Evolutionary conservation across 1,140 invertebrate genomes (phyloP).

Genomic region (Araneus ventricosus): DNA sequence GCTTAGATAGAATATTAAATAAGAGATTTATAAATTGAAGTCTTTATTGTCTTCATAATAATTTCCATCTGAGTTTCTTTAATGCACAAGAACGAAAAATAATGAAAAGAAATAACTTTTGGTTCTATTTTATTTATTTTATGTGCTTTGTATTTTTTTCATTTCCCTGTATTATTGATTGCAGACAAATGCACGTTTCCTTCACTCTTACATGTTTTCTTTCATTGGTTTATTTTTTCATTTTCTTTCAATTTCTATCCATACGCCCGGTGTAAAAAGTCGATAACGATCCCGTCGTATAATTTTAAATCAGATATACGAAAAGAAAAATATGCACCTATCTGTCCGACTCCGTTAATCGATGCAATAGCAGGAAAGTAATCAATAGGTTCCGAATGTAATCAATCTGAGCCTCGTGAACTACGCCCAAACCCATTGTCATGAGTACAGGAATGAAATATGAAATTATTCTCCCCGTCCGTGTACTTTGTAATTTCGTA

Average conservation of each 20-base stretch:
- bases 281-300: neutral
- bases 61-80: too few relatives aligned
- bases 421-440: conserved; percentile 31
- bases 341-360: conserved; percentile 16
- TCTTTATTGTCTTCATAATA: too few relatives aligned
- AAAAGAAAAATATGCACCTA: neutral
- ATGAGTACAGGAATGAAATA: conserved; percentile 21
- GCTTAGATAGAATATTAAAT: too few relatives aligned
- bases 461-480: conserved; percentile 25
- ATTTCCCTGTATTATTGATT: too few relatives aligned
- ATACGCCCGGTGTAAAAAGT: neutral
- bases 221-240: neutral
- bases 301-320: neutral
- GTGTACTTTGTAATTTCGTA: conserved; percentile 45
- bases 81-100: too few relatives aligned
- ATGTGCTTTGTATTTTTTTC: too few relatives aligned
- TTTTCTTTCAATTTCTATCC: neutral
- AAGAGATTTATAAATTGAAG: too few relatives aligned
- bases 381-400: conserved; percentile 39
- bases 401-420: conserved; percentile 22
- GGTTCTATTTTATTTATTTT: too few relatives aligned
- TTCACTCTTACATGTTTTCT: neutral
- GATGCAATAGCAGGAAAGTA: conserved; percentile 22
- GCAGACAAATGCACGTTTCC: too few relatives aligned
- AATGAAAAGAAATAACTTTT: too few relatives aligned